Base-by-base conservation (phyloP, 1,140 invertebrate genomes). In the Anoplophora glabripennis region DNA sequence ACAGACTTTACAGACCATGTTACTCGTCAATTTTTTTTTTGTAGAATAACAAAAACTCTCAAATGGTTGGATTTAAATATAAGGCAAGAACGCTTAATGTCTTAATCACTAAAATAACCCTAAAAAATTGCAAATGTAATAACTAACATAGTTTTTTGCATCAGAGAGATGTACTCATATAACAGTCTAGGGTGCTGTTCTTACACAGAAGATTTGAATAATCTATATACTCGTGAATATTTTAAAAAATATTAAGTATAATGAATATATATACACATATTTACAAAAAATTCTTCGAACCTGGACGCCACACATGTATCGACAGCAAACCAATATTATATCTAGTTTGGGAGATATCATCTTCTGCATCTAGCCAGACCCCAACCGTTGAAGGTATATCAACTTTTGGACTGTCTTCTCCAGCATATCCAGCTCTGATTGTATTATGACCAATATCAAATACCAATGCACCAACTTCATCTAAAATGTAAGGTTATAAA, bases 321-420 rank as follows among this genome's bases (percentile, higher is more conserved):
- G 82, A 78, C 64, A 82, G 80, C 3, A 81, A 77, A 48, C 89
- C 87, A 73, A 86, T 82, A 7, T 82, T 80, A 67, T 86, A 86
- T 14, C 76, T 63, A 75, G 83, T 81, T n/a, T 60, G 53, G 60
- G 77, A 67, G 7, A 73, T 67, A 47, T 76, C 70, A 64, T 82
- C 80, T 9, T 74, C 76, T 69, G 88, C 84, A 63, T 88, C 85
- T 1, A 77, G 58, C 69, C 75, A 75, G n/a, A 87, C 78, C 11
- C 89, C 90, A 41, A 91, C 82, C 38, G 85, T 82, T 17, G 88
- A 84, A 7, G 91, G 89, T 56, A 93, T 89, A 74, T 93, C 90
- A 58, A 88, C 87, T 80, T 88, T 89, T n/a, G 92, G 91, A 7
- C 86, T 86, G 72, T 94, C 92, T 78, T 94, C 92, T 55, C 92